Evolutionary conservation across 2,888 invertebrate species (phyloP), one percentile per base, ranked within the genome.

Genomic region (Dendrolimus houi): DNA sequence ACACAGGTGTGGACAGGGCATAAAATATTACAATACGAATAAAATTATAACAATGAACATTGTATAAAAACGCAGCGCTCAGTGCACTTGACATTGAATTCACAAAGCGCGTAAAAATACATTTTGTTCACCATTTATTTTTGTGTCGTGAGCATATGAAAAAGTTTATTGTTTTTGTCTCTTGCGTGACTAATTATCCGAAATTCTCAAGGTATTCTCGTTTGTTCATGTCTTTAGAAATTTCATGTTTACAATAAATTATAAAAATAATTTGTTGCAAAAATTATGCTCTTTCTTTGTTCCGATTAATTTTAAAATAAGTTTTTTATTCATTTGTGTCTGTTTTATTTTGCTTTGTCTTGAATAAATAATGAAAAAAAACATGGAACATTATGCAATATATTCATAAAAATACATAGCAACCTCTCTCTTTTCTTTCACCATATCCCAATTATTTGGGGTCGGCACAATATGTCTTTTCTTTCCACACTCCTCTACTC

Each of bases 41-140:
- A 29, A 29, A 6, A 29, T 29, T 6, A 29, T 29, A 29, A 29
- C 29, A 29, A 29, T 29, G 6, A 29, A 29, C 3, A 6, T 6
- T 17, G 17, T 29, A 29, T 29, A 29, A 29, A 29, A 29, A 29
- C 29, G 6, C 29, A 29, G 29, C 47, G 12, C 47, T 47, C 3
- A 10, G 8, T 64, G 60, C 55, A 53, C 14, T 56, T 53, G 55
- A 57, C 57, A 57, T 58, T 60, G 53, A 56, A 53, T 56, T 61
- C 63, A 58, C 60, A 62, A 64, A 65, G 64, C 62, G 55, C 56
- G 60, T 61, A 64, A 60, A 61, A 65, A 62, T 61, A 61, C 61
- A 56, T 53, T 60, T 59, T 62, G 55, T 54, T 55, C 55, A 8
- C 53, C 56, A 55, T 59, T 63, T 62, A 61, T 63, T 65, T 60